A percentile compares a stretch with the other conserved stretches of the same genome.
These are phyloP conservation scores for Scytalopus superciliaris DNA, from an alignment of 2,113 vertebrate genomes.

Conservation along the genomic window DNA sequence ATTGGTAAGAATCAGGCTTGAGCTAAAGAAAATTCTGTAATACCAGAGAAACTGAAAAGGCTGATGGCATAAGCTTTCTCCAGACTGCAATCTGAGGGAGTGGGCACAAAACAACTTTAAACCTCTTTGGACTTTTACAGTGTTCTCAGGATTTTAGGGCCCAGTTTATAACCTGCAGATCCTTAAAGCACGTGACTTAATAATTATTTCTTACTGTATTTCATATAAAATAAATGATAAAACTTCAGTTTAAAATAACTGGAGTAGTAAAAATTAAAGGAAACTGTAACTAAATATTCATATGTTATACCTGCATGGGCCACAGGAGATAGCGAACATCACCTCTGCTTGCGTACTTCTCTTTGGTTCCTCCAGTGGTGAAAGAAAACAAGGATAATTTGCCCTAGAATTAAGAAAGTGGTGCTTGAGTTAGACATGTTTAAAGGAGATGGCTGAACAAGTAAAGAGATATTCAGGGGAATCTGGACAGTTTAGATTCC, in stretches of 20 bases:
- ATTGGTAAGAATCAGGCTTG: not conserved
- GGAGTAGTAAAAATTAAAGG: not conserved
- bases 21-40: not conserved
- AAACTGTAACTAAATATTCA: not conserved
- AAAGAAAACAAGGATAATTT: slow-evolving; percentile 76
- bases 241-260: not conserved
- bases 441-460: not conserved
- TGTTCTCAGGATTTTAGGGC: not conserved
- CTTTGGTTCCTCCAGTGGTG: slow-evolving; percentile 63
- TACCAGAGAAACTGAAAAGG: not conserved
- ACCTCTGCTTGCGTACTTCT: slow-evolving; percentile 47
- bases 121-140: not conserved
- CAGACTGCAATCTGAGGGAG: no score
- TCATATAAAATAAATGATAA: not conserved
- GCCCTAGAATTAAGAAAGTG: slow-evolving; percentile 39
- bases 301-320: slow-evolving; percentile 74
- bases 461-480: not conserved
- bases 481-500: not conserved
- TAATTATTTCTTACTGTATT: not conserved
- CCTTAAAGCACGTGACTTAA: not conserved
- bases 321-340: slow-evolving; percentile 73
- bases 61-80: not conserved
- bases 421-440: not conserved
- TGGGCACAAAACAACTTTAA: no score
- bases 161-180: not conserved